Conservation (phyloP, 2,888 invertebrate species). For the Cryptosula pallasiana region DNA sequence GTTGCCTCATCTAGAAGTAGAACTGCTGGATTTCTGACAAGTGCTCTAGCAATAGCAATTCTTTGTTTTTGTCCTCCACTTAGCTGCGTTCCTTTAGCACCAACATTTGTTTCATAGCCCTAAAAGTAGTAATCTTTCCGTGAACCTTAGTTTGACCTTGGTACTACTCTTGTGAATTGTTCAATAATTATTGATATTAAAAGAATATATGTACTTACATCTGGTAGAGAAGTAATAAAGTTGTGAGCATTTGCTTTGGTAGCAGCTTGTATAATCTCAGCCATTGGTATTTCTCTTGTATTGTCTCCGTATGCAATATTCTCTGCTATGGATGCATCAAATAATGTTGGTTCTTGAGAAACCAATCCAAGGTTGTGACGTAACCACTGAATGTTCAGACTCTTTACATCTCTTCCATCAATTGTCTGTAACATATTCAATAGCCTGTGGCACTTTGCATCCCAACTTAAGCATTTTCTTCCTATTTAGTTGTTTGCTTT, state of each 20-base stretch:
- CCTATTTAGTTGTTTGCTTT: no score
- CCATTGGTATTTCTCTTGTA: neutral
- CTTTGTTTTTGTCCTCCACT: constrained; percentile 54
- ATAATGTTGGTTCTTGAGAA: constrained; percentile 61
- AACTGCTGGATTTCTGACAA: constrained; percentile 61
- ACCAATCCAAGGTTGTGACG: constrained; percentile 38
- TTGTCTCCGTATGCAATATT: constrained; percentile 54
- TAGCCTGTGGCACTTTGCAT: no score
- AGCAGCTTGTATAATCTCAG: constrained; percentile 41
- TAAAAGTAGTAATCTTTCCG: no score
- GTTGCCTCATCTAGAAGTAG: constrained; percentile 58
- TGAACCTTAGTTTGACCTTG: no score
- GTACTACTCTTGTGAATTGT: no score
- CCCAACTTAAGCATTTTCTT: no score
- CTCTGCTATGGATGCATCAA: constrained; percentile 54
- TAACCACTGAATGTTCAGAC: constrained; percentile 52
- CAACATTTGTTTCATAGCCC: constrained; percentile 47
- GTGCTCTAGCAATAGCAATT: constrained; percentile 71
- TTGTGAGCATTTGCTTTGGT: constrained; percentile 51
- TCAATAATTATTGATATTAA: no score
- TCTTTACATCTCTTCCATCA: constrained; percentile 51
- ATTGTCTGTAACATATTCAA: no score
- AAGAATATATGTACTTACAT: no score
- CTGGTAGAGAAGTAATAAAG: constrained; percentile 49
- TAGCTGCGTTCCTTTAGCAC: constrained; percentile 53